Base-by-base conservation (phyloP, 2,797 vertebrate species). In the Alca torda region DNA sequence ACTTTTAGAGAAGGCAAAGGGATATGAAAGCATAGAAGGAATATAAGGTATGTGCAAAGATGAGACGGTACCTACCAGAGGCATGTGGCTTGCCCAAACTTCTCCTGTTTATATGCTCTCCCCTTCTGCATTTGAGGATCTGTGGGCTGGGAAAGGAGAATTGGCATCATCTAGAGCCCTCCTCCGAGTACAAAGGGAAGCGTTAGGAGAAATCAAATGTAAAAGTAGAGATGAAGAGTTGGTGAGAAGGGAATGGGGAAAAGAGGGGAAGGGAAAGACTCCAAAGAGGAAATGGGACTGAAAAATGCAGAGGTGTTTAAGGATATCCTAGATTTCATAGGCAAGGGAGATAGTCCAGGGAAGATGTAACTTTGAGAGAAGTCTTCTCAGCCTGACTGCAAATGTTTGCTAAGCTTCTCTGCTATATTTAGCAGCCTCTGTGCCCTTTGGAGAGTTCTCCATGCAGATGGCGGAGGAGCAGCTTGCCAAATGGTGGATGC, bases 391-490 rank as follows among this genome's bases (percentile, higher is more conserved):
- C 89, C 80, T 33, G 74, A 45, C 90, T 94, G 51, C 45, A 65
- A 95, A 93, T 77, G 72, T 96, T 96, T 96, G 76, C 87, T 96
- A 5, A 93, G 80, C 80, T 89, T 35, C 87, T 61, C 1, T 2
- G 85, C 89, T 97, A 94, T 96, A 93, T 97, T 96, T 96, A 96
- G 96, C 80, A 76, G 59, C 65, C 75, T 82, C 56, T 0, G 0
- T 93, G 92, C 30, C 91, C 96, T 96, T 91, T 85, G 83, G 96
- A 94, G 96, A 87, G 70, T 50, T 95, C 87, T 94, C 81, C 95
- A 63, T 4, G 54, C 95, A 96, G 95, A 95, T 95, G 96, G 97
- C 0, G 0, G 73, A 93, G 91, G 82, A 87, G 53, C 8, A 0
- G 8, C 64, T 90, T 95, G 92, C 95, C 93, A 91, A 94, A 43